Base-by-base conservation (phyloP, 1,140 invertebrate genomes). In the Aphelenchoides avenae region DNA sequence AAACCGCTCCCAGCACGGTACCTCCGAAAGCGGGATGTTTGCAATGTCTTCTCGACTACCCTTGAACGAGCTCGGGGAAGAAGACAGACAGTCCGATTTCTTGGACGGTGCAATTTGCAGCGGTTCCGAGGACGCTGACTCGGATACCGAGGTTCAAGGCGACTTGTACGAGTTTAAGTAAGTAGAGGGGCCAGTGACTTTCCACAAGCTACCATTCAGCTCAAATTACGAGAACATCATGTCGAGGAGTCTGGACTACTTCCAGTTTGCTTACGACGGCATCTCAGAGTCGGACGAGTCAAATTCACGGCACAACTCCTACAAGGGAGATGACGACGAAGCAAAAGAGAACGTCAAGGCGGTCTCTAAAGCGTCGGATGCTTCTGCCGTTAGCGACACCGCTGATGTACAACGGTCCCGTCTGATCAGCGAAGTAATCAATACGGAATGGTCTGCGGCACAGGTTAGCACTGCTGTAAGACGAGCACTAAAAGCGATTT, bases 321-420 rank as follows among this genome's bases (percentile, higher is more conserved):
- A 33, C 34, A 49, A 67, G n/a, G 36, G 33, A 26, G 34, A 59
- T 15, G 65, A 44, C 98, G 77, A 82, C 43, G 41, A 68, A 26
- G 18, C 63, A 27, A 30, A 41, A 44, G 30, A 11, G n/a, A n/a
- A n/a, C 7, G 36, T 27, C 15, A 3, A 31, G 36, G n/a, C n/a
- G 13, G 41, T 31, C 29, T 34, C 24, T 7, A 43, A 26, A 13
- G 9, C 31, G 27, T 43, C 41, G 41, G 41, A 26, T 13, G 26
- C 26, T 43, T 43, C 41, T 9, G 26, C 9, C 41, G 31, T 43
- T 11, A 43, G 27, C 26, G 41, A 43, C 41, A 30, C 41, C 9
- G 31, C 31, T 13, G 41, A 29, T 3, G 41, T 30, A 26, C 27
- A 26, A 13, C 26, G 31, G n/a, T 43, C 26, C 26, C 27, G 41